Conservation (phyloP, 2,888 invertebrate species). For the Laspeyria flexula region DNA sequence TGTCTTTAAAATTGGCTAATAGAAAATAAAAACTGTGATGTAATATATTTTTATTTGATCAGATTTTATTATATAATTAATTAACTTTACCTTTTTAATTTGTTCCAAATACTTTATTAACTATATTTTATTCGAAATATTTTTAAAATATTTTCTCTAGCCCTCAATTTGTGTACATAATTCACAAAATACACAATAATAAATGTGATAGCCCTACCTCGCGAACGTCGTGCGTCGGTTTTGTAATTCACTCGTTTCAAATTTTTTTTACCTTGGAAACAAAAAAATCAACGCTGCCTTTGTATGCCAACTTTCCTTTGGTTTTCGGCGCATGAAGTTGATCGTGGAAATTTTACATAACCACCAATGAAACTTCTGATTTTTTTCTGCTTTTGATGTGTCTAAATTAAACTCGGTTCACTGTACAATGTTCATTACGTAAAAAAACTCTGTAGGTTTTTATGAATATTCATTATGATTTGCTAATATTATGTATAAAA, state of each 20-base stretch:
- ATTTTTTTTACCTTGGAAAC: constrained; percentile 72
- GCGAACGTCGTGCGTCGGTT: constrained; percentile 63
- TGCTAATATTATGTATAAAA: constrained; percentile 10
- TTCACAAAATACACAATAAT: neutral
- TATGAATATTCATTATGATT: constrained; percentile 42
- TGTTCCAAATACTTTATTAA: too few relatives aligned
- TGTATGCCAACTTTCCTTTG: constrained; percentile 75
- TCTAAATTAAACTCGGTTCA: constrained; percentile 60
- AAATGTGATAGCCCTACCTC: constrained; percentile 59
- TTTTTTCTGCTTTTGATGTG: constrained; percentile 72
- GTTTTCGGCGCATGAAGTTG: constrained; percentile 78
- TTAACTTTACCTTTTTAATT: too few relatives aligned
- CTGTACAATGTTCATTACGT: constrained; percentile 58
- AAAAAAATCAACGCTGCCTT: constrained; percentile 76
- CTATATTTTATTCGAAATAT: too few relatives aligned
- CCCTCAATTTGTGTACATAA: neutral
- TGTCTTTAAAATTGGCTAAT: neutral
- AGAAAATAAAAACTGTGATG: too few relatives aligned
- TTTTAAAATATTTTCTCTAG: too few relatives aligned
- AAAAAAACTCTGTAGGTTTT: constrained; percentile 46
- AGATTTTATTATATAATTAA: too few relatives aligned
- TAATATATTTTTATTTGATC: too few relatives aligned
- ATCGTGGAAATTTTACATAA: constrained; percentile 69
- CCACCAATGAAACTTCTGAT: constrained; percentile 71
- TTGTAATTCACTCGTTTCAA: constrained; percentile 77